Base-by-base conservation (phyloP, 2,888 invertebrate genomes). In the Conistra vaccinii region DNA sequence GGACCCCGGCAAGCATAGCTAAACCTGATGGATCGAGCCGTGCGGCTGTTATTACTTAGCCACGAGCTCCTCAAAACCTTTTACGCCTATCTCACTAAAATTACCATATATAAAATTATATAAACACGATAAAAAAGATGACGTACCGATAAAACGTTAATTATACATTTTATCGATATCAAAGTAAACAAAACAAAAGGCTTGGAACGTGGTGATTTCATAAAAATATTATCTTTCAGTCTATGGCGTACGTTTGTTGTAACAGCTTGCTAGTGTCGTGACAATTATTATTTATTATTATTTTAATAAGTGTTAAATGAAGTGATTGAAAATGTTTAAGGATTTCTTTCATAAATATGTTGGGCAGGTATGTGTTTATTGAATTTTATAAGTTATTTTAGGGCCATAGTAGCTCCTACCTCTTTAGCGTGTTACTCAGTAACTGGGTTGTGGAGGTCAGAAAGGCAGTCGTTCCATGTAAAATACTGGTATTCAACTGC, bases 291-390 rank as follows among this genome's bases (percentile, higher is more conserved):
- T 29, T 23, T 35, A 42, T 32, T 53, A n/a, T 39, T 53, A 61
- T 69, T 61, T 14, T 42, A 62, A 78, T 55, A 45, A 63, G 10
- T 70, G 67, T 53, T 45, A 2, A 66, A 73, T 85, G 69, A 17
- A 80, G 69, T 71, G 73, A 35, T 42, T 69, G 26, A 77, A 78
- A 77, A 86, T 86, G 86, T 42, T 87, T 6, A 87, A 74, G 70
- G 84, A 85, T 75, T 80, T 84, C 0, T 80, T 71, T 62, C 32
- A 84, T 51, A 86, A 84, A 58, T 80, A 66, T 61, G n/a, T 80
- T 65, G 78, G 76, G 0, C 73, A 84, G 74, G 86, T 86, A 70
- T 55, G 80, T 81, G 2, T 26, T 51, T 70, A 32, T 1, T n/a
- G n/a, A n/a, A n/a, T n/a, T n/a, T 57, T 42, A 1, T 32, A 39